Evolutionary conservation across 2,113 vertebrate species (phyloP).

Genomic region (Eira barbara): DNA sequence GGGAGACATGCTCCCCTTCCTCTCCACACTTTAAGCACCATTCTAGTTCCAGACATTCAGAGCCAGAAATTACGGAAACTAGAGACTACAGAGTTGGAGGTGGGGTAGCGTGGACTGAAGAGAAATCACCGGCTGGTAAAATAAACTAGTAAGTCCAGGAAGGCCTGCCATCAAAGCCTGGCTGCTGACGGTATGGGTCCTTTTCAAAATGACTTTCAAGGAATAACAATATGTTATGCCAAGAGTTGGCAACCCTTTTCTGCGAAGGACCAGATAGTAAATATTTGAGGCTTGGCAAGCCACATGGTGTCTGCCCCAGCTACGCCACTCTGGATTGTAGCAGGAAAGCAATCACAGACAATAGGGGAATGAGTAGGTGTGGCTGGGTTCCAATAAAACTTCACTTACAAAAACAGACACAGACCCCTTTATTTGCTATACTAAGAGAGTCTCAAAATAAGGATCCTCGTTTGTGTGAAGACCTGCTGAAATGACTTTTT

Average conservation of each 20-base stretch:
- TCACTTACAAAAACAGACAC: not conserved
- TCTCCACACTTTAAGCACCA: not conserved
- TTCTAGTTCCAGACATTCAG: not conserved
- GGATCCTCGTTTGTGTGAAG: not conserved
- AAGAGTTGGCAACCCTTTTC: not conserved
- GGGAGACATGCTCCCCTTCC: not conserved
- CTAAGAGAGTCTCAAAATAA: not conserved
- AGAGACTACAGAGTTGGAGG: not conserved
- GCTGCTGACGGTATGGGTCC: not conserved
- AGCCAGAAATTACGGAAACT: not conserved
- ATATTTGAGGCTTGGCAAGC: not conserved
- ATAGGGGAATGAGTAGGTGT: not conserved
- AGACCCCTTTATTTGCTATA: not conserved
- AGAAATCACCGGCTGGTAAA: not conserved
- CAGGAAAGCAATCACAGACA: not conserved
- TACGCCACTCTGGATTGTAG: not conserved
- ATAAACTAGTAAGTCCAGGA: not conserved
- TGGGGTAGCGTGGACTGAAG: fast-evolving
- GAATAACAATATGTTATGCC: not conserved
- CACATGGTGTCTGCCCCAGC: not conserved
- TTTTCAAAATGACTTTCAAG: not conserved
- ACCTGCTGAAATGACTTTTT: not conserved
- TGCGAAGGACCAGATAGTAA: not conserved
- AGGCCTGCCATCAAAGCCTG: not conserved
- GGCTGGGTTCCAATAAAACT: not conserved